These are phyloP conservation scores for Mystacides longicornis DNA, from an alignment of 2,888 invertebrate genomes.

Conservation along the genomic window DNA sequence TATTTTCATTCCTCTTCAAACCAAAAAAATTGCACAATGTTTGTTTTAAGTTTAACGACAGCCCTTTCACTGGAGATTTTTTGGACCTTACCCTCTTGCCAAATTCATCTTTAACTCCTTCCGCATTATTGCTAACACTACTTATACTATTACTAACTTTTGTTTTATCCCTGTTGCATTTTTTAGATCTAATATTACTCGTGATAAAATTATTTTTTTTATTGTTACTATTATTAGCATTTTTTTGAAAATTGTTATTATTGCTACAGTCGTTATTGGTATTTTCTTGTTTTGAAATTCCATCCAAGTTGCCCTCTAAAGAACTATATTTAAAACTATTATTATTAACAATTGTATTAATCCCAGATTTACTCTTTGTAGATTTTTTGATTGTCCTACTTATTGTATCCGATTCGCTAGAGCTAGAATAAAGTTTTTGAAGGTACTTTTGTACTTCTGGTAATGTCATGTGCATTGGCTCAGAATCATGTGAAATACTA, in stretches of 20 bases:
- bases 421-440: constrained; percentile 73
- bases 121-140: constrained; percentile 8
- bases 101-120: constrained; percentile 32
- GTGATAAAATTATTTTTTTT: constrained; percentile 8
- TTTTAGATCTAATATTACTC: constrained; percentile 16
- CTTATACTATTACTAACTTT: constrained; percentile 17
- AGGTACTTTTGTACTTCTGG: constrained; percentile 79
- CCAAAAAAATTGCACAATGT: constrained; percentile 80
- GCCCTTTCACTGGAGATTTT: constrained; percentile 57
- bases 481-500: constrained; percentile 33
- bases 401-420: constrained; percentile 54
- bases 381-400: constrained; percentile 10
- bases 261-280: constrained; percentile 38
- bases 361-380: constrained; percentile 20
- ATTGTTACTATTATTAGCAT: constrained; percentile 49
- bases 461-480: constrained; percentile 77
- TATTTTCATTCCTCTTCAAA: constrained; percentile 41
- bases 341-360: constrained; percentile 34
- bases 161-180: constrained; percentile 32
- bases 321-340: constrained; percentile 36
- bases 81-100: constrained; percentile 40
- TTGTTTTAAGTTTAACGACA: constrained; percentile 73
- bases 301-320: constrained; percentile 32
- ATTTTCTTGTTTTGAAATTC: constrained; percentile 40
- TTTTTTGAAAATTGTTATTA: constrained; percentile 35